These are phyloP conservation scores for Mus spretus DNA, from an alignment of 2,797 vertebrate species.

Conservation along the genomic window DNA sequence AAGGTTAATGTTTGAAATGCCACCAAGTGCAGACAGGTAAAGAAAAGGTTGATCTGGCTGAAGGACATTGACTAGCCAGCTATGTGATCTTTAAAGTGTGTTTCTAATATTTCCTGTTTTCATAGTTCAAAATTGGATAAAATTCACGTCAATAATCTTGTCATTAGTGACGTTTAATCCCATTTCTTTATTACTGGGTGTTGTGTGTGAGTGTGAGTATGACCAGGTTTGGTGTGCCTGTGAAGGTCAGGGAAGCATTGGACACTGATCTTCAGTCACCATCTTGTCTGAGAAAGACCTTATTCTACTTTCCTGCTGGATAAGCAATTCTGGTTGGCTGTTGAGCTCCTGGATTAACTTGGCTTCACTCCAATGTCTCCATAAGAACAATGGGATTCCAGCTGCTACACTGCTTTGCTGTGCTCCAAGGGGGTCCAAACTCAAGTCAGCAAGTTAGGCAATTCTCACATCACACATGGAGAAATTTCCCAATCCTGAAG, in stretches of 20 bases:
- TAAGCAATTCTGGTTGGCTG: background rate
- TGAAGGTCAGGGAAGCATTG: background rate
- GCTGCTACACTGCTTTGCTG: background rate
- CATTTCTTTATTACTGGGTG: background rate
- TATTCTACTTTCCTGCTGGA: background rate
- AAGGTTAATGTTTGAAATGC: slow-evolving; percentile 82
- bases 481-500: background rate
- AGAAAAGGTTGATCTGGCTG: background rate
- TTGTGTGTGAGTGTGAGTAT: background rate
- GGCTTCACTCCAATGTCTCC: background rate
- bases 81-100: background rate
- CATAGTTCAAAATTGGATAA: background rate
- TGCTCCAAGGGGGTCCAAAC: background rate
- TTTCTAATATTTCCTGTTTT: background rate
- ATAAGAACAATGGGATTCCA: background rate
- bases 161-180: background rate
- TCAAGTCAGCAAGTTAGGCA: background rate
- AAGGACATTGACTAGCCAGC: background rate
- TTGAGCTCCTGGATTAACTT: background rate
- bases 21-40: slow-evolving; percentile 41
- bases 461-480: background rate
- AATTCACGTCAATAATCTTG: background rate
- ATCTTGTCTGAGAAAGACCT: background rate
- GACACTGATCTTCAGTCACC: background rate
- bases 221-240: background rate